Evolutionary conservation across 2,113 vertebrate species (phyloP), one percentile per base, ranked within the genome.

Genomic region (Electrona antarctica): DNA sequence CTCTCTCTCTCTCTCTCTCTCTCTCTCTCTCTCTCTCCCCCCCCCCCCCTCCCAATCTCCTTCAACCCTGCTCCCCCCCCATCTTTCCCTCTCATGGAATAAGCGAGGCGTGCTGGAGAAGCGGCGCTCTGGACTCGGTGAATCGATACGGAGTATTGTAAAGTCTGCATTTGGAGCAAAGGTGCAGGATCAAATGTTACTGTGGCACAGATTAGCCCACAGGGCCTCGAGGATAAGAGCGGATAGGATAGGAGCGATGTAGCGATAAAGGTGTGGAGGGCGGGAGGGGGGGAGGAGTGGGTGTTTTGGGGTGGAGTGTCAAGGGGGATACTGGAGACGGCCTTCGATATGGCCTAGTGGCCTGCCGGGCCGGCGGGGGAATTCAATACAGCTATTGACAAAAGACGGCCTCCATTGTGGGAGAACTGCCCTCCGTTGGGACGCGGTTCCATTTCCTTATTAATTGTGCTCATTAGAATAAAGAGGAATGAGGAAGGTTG

Each of bases 351-450:
- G 78, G 81, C 89, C 77, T 83, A 79, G 71, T 86, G 87, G 83
- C 85, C 89, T 84, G 33, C 33, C 33, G 1, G 1, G 33, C 1
- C 33, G 52, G 83, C 45, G 71, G 69, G 73, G 85, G 82, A 93
- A 92, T 88, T 91, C 91, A 88, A 89, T 91, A 90, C 87, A 64
- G 60, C 87, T 77, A 82, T 84, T 87, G 87, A 91, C 89, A 90
- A 90, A 89, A 90, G 88, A 89, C 89, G 80, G 83, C 77, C 71
- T 82, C 81, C 74, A 84, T 89, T 91, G 85, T 88, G 63, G 77
- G 71, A 62, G 67, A 69, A 64, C 55, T 41, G 33, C 77, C 75
- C 81, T 85, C 86, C 84, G 87, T 84, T 82, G 87, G 85, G 88
- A 89, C 79, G 76, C 77, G 7, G 65, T 83, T 91, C 87, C 82